Base-by-base conservation (phyloP, 2,888 invertebrate species). In the Tetragnatha montana region DNA sequence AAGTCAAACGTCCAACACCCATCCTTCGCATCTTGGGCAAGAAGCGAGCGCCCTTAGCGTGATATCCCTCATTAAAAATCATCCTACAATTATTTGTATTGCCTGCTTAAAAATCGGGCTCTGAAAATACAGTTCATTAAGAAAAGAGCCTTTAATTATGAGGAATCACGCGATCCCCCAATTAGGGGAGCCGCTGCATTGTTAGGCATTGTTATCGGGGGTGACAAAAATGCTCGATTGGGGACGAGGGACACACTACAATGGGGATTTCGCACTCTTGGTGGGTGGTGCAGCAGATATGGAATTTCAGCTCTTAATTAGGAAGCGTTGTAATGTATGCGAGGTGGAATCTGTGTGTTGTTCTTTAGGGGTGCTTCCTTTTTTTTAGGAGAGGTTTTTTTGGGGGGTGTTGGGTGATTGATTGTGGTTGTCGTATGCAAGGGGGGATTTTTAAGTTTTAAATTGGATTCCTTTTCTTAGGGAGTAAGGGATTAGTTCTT, bases 121-220 rank as follows among this genome's bases (percentile, higher is more conserved):
- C 80, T 81, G 85, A 85, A 89, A 89, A 85, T 89, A 89, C 85
- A 80, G 81, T 81, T 85, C 81, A 89, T 89, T 89, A 81, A 89
- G 84, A 69, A 84, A 89, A 85, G 84, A 70, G 71, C 51, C 70
- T 35, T 50, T 89, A 84, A 89, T 89, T 89, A 89, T 74, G 75
- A 85, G 14, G 75, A n/a, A 50, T 69, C 89, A 89, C 89, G 89
- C 85, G 68, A 89, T 85, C 51, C 71, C 21, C 75, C 89, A 89
- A 89, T 89, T 89, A 89, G 87, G 75, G 22, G 6, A 21, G 60
- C 19, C n/a, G 14, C 19, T 60, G 60, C 47, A 49, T 21, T 76
- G 35, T 22, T 10, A 76, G 84, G 47, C 51, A 49, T 35, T 51
- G 60, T 79, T 71, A 22, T 19, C 78, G 78, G 51, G 51, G 75